Evolutionary conservation across 2,113 vertebrate species (phyloP), one percentile per base, ranked within the genome.

Genomic region (Vulpes vulpes): DNA sequence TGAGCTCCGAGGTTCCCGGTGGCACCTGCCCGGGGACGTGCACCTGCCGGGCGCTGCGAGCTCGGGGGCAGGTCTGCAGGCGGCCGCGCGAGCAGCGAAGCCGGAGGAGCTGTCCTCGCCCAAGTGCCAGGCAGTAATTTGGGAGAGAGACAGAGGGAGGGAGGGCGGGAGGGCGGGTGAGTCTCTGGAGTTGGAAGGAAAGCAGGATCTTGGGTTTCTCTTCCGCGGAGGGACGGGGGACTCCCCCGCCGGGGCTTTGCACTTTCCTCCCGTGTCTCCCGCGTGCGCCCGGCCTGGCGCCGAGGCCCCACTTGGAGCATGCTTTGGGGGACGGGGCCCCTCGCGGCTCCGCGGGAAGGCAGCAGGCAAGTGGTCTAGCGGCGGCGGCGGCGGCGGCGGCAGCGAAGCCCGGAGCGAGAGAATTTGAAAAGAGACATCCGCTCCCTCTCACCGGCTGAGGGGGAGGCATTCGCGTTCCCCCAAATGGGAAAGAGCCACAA

Each of bases 131-230:
- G 65, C 96, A 30, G 30, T 11, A 92, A 86, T 86, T 76, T 79
- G 65, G 97, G 80, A 60, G 71, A 74, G 65, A 51, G 78, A 35
- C 85, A 23, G 30, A 27, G 71, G 35, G 51, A 73, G 71, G 43
- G 71, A 53, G 78, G 67, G 71, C n/a, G 71, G 43, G 78, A 20
- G 49, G 86, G 86, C 27, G 57, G 43, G 74, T 53, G 94, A 96
- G 94, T 89, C 90, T 92, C 78, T 60, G 89, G 97, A 97, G 97
- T 98, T 96, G 81, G 76, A 17, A 80, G 79, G 85, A 86, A 85
- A 57, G 55, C 92, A 38, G 65, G 95, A 55, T 67, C 83, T 22
- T 3, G 91, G 93, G 35, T 64, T 69, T 88, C 90, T 59, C 53
- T 67, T 74, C 60, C 30, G 60, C 11, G 30, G 49, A 96, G 78